Evolutionary conservation across 2,113 vertebrate genomes (phyloP).

Genomic region (Antennarius striatus): DNA sequence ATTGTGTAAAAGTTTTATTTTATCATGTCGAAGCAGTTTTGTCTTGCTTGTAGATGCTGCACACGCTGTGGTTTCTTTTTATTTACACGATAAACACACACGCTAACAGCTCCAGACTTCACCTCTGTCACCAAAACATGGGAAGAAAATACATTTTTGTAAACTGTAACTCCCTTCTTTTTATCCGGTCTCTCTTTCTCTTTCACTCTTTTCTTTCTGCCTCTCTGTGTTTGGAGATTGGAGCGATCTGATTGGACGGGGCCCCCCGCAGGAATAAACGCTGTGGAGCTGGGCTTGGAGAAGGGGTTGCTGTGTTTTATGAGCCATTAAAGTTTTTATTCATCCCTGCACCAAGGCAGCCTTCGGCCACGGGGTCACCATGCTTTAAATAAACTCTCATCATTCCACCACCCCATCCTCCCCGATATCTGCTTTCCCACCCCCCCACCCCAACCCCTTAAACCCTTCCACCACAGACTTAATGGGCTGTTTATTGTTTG

Average conservation of each 20-base stretch:
- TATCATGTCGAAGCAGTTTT: too few relatives aligned
- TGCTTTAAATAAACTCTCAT: conserved; percentile 98
- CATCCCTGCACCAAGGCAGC: conserved; percentile 94
- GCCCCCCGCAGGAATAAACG: conserved; percentile 70
- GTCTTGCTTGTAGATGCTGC: neutral
- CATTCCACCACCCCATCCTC: conserved; percentile 85
- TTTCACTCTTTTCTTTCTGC: neutral
- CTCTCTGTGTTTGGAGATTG: conserved; percentile 45
- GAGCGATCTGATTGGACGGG: conserved; percentile 55
- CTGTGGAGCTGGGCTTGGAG: conserved; percentile 82
- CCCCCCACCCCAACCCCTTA: conserved; percentile 23
- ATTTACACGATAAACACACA: neutral
- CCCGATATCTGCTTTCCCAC: conserved; percentile 82
- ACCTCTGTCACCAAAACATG: too few relatives aligned
- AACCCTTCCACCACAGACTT: conserved; percentile 71
- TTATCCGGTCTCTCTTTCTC: conserved; percentile 12
- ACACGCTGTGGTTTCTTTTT: neutral
- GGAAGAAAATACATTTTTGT: neutral
- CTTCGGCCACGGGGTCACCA: conserved; percentile 93
- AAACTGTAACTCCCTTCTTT: conserved; percentile 1
- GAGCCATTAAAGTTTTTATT: conserved; percentile 99
- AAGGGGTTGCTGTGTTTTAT: conserved; percentile 96
- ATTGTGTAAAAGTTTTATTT: neutral
- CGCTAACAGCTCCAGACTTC: neutral
- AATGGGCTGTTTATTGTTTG: conserved; percentile 87